These are phyloP conservation scores for Patiria pectinifera DNA, from an alignment of 53 echinoderm and acorn worm species.

Conservation along the genomic window DNA sequence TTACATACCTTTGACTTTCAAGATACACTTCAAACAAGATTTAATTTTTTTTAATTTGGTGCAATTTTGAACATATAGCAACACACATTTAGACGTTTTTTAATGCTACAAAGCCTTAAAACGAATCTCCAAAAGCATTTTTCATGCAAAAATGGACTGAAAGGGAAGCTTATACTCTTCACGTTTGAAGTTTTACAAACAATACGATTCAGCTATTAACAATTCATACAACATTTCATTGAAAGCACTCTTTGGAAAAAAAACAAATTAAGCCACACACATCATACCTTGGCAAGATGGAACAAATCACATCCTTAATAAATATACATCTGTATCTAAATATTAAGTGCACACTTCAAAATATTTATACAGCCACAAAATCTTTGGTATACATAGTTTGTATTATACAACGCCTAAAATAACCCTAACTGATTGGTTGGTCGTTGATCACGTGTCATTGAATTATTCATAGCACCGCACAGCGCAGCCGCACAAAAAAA, in stretches of 20 bases:
- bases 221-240: background rate
- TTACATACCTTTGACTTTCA: too few species aligned
- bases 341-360: background rate
- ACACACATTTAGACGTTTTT: too few species aligned
- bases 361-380: background rate
- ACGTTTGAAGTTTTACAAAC: background rate
- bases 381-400: background rate
- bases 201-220: background rate
- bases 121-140: background rate
- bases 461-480: too few species aligned
- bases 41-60: background rate
- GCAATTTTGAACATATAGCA: too few species aligned
- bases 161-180: background rate
- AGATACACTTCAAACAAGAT: too few species aligned
- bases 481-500: too few species aligned
- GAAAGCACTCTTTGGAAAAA: background rate
- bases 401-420: background rate
- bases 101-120: background rate
- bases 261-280: slow-evolving; percentile 3
- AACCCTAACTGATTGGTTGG: too few species aligned
- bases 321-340: background rate
- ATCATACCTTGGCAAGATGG: background rate
- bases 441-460: too few species aligned
- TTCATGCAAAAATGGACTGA: background rate
- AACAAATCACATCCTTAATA: background rate